Evolutionary conservation across 2,888 invertebrate species (phyloP).

Genomic region (Chorisops tibialis): DNA sequence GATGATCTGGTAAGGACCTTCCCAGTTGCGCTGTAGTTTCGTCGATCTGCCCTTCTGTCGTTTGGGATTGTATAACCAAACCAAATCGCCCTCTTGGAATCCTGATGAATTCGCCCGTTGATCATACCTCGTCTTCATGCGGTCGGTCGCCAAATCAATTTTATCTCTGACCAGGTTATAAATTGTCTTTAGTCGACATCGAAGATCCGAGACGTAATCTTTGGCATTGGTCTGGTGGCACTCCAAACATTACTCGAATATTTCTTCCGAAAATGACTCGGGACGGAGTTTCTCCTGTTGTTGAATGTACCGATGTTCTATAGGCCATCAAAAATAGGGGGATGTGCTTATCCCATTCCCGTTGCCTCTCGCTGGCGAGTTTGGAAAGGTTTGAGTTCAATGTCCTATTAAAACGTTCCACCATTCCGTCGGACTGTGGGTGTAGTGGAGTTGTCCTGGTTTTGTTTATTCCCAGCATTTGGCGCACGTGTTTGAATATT

Average conservation of each 20-base stretch:
- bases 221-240: neutral
- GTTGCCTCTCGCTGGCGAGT: neutral
- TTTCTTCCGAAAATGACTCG: conserved; percentile 20
- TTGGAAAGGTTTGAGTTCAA: conserved; percentile 29
- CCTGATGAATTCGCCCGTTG: neutral
- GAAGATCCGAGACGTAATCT: no score
- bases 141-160: no score
- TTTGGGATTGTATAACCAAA: conserved; percentile 1
- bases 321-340: neutral
- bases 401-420: conserved; percentile 36
- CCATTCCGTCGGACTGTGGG: conserved; percentile 34
- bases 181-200: no score
- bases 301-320: conserved; percentile 21
- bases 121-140: neutral
- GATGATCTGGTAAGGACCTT: no score
- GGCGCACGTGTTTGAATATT: conserved; percentile 21
- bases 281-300: conserved; percentile 12
- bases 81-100: neutral
- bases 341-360: no score
- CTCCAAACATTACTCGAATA: conserved; percentile 22
- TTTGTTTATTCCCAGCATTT: neutral
- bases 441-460: conserved; percentile 34
- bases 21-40: no score
- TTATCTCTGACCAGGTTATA: no score
- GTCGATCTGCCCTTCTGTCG: no score